A percentile compares a stretch with the other conserved stretches of the same genome.
Evolutionary conservation across 1,140 invertebrate species (phyloP).

Genomic region (Camponotus floridanus): DNA sequence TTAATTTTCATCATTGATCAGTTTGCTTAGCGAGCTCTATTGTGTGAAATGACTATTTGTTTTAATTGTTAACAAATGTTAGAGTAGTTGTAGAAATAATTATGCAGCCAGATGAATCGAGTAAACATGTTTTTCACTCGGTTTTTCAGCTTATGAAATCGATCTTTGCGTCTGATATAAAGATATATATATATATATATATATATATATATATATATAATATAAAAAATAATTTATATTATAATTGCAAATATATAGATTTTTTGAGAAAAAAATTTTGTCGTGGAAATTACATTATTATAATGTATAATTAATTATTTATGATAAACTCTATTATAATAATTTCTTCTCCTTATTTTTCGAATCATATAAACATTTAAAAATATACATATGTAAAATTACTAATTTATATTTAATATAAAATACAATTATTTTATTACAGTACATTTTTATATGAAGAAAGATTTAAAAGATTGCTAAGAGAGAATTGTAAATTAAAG

Average conservation of each 20-base stretch:
- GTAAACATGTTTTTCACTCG: neutral
- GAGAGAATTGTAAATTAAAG: neutral
- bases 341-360: neutral
- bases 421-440: neutral
- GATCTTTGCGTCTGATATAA: neutral
- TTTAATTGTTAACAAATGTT: neutral
- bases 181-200: neutral
- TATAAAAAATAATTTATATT: neutral
- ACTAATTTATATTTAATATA: neutral
- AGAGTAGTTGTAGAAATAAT: neutral
- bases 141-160: neutral
- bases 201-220: neutral
- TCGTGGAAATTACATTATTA: neutral
- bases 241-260: neutral
- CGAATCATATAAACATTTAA: neutral
- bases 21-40: neutral
- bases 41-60: conserved; percentile 20
- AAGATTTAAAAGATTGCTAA: neutral
- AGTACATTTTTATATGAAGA: neutral
- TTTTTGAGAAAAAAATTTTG: neutral
- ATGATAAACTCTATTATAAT: neutral
- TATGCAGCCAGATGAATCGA: neutral
- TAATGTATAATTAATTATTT: too few relatives aligned
- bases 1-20: conserved; percentile 31
- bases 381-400: too few relatives aligned